phyloP scores from a whole-genome alignment of 1,140 invertebrate species.

The Eueides isabella region DNA sequence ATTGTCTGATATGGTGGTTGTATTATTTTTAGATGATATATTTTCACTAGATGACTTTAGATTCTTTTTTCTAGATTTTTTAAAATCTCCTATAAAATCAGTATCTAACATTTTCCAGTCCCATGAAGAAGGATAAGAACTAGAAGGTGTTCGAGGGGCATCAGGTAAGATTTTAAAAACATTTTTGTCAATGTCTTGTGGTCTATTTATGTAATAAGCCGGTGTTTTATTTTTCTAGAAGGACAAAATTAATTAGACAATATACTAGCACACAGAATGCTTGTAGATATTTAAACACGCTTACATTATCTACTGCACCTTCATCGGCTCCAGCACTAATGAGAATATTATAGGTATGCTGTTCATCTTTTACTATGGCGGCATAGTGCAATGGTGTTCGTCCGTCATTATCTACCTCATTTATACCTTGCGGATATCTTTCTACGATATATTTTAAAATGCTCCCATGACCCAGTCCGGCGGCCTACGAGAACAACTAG shows the following conservation, averaged over 20 bases:
- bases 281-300: slow-evolving; percentile 48
- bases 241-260: slow-evolving; percentile 27
- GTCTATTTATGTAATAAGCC: slow-evolving; percentile 89
- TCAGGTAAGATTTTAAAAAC: slow-evolving; percentile 88
- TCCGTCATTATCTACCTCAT: slow-evolving; percentile 89
- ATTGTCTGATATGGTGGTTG: slow-evolving; percentile 65
- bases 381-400: slow-evolving; percentile 96
- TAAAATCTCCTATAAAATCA: slow-evolving; percentile 71
- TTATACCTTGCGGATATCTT: slow-evolving; percentile 86
- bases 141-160: slow-evolving; percentile 88
- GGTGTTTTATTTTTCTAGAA: slow-evolving; percentile 92
- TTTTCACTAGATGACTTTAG: slow-evolving; percentile 76
- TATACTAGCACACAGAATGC: not conserved
- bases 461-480: slow-evolving; percentile 88
- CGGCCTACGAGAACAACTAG: slow-evolving; percentile 84
- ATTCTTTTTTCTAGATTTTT: slow-evolving; percentile 71
- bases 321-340: slow-evolving; percentile 90
- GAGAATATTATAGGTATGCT: slow-evolving; percentile 88
- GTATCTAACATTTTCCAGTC: slow-evolving; percentile 87
- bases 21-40: slow-evolving; percentile 72
- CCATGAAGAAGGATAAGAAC: slow-evolving; percentile 85
- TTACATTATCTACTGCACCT: slow-evolving; percentile 91
- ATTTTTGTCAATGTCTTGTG: slow-evolving; percentile 88
- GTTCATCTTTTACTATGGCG: slow-evolving; percentile 88
- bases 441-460: slow-evolving; percentile 89